phyloP scores from a whole-genome alignment of 2,888 invertebrate species.

The Nineta flava region DNA sequence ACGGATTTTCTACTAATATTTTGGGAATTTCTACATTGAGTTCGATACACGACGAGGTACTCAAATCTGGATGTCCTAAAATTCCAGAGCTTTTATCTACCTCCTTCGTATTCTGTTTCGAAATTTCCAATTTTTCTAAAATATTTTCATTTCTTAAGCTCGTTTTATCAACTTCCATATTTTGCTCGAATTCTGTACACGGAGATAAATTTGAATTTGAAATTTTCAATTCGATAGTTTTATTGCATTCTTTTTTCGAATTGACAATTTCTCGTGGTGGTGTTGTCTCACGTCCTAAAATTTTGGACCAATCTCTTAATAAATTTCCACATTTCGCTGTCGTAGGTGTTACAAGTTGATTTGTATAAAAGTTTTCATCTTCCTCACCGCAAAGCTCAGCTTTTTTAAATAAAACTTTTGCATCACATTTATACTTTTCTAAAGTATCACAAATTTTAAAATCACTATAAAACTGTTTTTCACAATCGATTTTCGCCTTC shows the following conservation, averaged over 20 bases:
- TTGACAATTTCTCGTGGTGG: slow-evolving; percentile 22
- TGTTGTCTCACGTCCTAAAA: slow-evolving; percentile 44
- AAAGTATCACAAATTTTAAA: slow-evolving; percentile 11
- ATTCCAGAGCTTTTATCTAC: neutral
- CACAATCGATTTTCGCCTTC: slow-evolving; percentile 1
- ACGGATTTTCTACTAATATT: no score
- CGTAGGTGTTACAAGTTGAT: slow-evolving; percentile 21
- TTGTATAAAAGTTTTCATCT: slow-evolving; percentile 13
- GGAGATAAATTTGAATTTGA: no score
- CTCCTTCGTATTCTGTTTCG: no score
- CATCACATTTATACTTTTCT: slow-evolving; percentile 8
- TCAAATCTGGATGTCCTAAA: no score
- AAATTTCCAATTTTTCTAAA: neutral
- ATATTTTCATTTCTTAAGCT: no score
- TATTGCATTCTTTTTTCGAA: no score
- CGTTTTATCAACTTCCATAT: neutral
- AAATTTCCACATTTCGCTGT: slow-evolving; percentile 29
- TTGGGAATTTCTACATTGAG: no score
- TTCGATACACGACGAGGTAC: no score
- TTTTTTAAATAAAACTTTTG: slow-evolving; percentile 10
- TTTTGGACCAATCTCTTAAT: slow-evolving; percentile 42
- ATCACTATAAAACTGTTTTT: neutral
- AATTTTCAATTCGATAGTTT: no score
- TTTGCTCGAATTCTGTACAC: no score
- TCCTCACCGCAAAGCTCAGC: neutral